Evolutionary conservation across 1,140 invertebrate species (phyloP), one percentile per base, ranked within the genome.

Genomic region (Microplitis demolitor): DNA sequence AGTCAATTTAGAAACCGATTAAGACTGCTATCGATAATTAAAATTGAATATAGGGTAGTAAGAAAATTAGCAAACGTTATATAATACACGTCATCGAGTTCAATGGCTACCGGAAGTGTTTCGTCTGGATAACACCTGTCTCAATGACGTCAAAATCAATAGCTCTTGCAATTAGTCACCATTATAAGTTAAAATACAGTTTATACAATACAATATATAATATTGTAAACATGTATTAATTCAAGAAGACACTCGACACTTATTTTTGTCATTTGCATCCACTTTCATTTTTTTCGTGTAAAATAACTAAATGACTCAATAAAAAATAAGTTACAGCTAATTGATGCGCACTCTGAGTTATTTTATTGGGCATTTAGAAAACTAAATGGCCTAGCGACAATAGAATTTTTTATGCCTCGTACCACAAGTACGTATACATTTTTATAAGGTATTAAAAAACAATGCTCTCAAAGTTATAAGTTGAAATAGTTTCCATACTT

Each of bases 51-150:
- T 6, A 58, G 60, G 16, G 33, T 33, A 61, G 16, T 58, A 58
- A 8, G 2, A 13, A 24, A 16, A 56, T 16, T 56, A 56, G 53
- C n/a, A 14, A 56, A 13, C 24, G 5, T 35, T 9, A 14, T 64
- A 9, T 6, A 35, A 34, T 45, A 14, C 16, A n/a, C 11, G 6
- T 45, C 39, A 45, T 45, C 39, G 39, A 45, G 39, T 11, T 45
- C 39, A 6, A 45, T 45, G 39, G 39, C 39, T 45, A 45, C 39
- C 62, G 62, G 62, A 64, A 64, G 33, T 39, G 62, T 5, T 14
- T 56, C 35, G 62, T 64, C 62, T 64, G 62, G 34, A 45, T 39
- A 64, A 34, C 62, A 64, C 62, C 62, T 64, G 62, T 64, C 62
- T 39, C 62, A 33, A 24, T 33, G 24, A 61, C 37, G 37, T 64